A percentile compares a stretch with the other conserved stretches of the same genome.
phyloP scores from a whole-genome alignment of 2,888 invertebrate species.

The Thera britannica region DNA sequence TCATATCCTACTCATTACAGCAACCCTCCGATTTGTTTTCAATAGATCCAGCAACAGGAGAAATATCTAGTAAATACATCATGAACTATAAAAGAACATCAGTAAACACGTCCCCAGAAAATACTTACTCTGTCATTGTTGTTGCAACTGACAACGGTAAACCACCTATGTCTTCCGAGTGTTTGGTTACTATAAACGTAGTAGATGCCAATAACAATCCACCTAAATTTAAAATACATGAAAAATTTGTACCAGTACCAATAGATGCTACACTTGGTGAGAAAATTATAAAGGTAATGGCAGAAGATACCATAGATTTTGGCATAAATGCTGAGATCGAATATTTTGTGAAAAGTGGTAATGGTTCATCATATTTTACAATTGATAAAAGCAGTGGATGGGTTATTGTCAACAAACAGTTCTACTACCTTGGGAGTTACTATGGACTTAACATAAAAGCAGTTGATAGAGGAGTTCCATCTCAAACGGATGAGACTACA shows the following conservation, averaged over 20 bases:
- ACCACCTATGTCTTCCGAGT: conserved; percentile 96
- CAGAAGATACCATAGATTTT: conserved; percentile 91
- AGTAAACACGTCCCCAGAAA: conserved; percentile 93
- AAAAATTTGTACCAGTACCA: conserved; percentile 92
- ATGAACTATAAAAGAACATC: conserved; percentile 93
- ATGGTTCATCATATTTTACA: conserved; percentile 90
- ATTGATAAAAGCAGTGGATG: conserved; percentile 92
- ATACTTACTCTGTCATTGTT: conserved; percentile 94
- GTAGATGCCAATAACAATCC: conserved; percentile 97
- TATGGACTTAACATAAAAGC: conserved; percentile 90
- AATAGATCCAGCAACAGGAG: conserved; percentile 97
- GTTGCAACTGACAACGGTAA: conserved; percentile 97
- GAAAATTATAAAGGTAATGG: conserved; percentile 89
- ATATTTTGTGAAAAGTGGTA: conserved; percentile 90
- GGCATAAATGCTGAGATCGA: conserved; percentile 96
- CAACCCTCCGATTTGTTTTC: conserved; percentile 96
- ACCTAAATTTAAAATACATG: conserved; percentile 91
- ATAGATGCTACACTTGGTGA: conserved; percentile 90
- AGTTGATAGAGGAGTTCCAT: conserved; percentile 94
- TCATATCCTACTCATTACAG: conserved; percentile 94
- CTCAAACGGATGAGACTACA: conserved; percentile 90
- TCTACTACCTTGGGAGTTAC: conserved; percentile 85
- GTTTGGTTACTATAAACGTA: conserved; percentile 93
- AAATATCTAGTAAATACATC: conserved; percentile 93
- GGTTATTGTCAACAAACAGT: conserved; percentile 88